Evolutionary conservation across 2,888 invertebrate genomes (phyloP), one percentile per base, ranked within the genome.

Genomic region (Idaea biselata): DNA sequence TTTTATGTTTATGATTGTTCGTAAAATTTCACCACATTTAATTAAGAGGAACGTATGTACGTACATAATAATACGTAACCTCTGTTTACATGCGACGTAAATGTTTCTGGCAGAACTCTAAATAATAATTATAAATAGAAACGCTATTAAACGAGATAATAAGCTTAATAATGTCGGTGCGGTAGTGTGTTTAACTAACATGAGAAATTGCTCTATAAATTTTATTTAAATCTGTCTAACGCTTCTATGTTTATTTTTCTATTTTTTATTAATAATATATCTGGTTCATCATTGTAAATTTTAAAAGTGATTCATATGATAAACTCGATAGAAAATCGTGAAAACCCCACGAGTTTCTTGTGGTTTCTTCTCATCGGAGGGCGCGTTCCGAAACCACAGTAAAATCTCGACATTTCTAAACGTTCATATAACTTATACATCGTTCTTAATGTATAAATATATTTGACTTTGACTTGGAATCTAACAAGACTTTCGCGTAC

Each of bases 1-100:
- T 44, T 44, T 44, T 44, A 44, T 44, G 44, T 44, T 44, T 44
- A 44, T 44, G 44, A 44, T 44, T 44, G 44, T 44, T 44, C 44
- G 44, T 44, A 44, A 44, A 44, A 44, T 44, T 44, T 44, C 44
- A 44, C 44, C 44, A 44, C 44, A 44, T 44, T 44, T 44, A 44
- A 44, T 44, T 44, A 44, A 14, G 44, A 44, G 14, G 44, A 44
- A 44, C 44, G 44, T 25, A 25, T 25, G 44, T 44, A 44, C 14
- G 44, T 44, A 44, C 44, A 14, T 44, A 44, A 44, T 44, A 44
- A 44, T 14, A 44, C 44, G 44, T 44, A 44, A 44, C 44, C 44
- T 44, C 8, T 44, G 44, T 44, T 44, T 44, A 44, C 44, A 14
- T 44, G 44, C 44, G 44, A 44, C 44, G 44, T 14, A 44, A 8